Evolutionary conservation across 1,140 invertebrate species (phyloP).

Genomic region (Trissolcus basalis): DNA sequence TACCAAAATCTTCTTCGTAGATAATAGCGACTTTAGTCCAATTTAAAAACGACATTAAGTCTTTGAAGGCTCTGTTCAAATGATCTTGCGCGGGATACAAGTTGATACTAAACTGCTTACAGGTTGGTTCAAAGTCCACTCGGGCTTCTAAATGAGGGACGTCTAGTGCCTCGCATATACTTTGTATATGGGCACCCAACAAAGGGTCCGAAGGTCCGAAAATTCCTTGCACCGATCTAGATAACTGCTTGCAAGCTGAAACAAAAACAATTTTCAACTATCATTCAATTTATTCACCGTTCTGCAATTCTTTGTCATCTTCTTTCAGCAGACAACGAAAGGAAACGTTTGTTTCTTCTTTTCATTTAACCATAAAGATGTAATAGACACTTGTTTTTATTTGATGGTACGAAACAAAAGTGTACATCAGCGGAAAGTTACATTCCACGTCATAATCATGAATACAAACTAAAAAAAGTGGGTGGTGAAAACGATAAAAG

Average conservation of each 20-base stretch:
- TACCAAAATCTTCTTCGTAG: slow-evolving; percentile 92
- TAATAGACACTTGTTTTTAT: too few relatives aligned
- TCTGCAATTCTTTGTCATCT: too few relatives aligned
- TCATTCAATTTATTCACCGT: background rate
- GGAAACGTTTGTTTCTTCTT: too few relatives aligned
- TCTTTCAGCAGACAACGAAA: too few relatives aligned
- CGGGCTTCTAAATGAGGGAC: slow-evolving; percentile 91
- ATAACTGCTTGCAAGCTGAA: slow-evolving; percentile 90
- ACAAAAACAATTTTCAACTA: slow-evolving; percentile 42
- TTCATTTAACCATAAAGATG: too few relatives aligned
- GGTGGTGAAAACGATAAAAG: too few relatives aligned
- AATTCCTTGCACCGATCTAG: slow-evolving; percentile 89
- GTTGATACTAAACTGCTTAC: slow-evolving; percentile 91
- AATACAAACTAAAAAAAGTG: too few relatives aligned
- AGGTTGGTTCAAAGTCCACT: slow-evolving; percentile 81
- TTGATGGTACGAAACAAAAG: too few relatives aligned
- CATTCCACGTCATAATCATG: too few relatives aligned
- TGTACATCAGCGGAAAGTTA: too few relatives aligned
- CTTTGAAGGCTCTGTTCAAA: slow-evolving; percentile 89
- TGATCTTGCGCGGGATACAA: slow-evolving; percentile 90
- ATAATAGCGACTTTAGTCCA: slow-evolving; percentile 96
- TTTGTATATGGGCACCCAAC: slow-evolving; percentile 90
- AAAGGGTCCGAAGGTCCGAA: slow-evolving; percentile 91
- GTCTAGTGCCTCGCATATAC: slow-evolving; percentile 91
- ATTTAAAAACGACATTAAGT: slow-evolving; percentile 91